Conservation (phyloP, 2,888 invertebrate species). For the Mylabris sibirica region DNA sequence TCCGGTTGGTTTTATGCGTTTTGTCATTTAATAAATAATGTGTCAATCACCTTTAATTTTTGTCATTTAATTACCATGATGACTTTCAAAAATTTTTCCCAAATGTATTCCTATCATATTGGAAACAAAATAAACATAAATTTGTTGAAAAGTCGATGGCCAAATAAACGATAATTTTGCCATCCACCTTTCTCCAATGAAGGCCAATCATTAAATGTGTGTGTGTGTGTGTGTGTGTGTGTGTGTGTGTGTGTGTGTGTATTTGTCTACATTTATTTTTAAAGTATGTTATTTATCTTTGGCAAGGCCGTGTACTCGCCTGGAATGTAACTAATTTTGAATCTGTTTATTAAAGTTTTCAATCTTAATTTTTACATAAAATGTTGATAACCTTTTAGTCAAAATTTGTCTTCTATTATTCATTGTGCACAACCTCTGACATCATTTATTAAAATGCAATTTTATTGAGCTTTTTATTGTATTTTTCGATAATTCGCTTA, state of each 20-base stretch:
- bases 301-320: conserved; percentile 48
- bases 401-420: neutral
- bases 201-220: conserved; percentile 40
- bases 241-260: too few relatives aligned
- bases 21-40: neutral
- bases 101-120: neutral
- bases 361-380: conserved; percentile 16
- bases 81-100: neutral
- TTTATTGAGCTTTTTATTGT: neutral
- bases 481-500: neutral
- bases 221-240: too few relatives aligned
- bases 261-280: conserved; percentile 18
- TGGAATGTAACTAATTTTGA: conserved; percentile 42
- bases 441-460: neutral
- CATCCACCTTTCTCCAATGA: conserved; percentile 46
- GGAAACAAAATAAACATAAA: neutral
- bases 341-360: conserved; percentile 14
- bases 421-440: neutral
- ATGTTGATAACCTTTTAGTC: conserved; percentile 19
- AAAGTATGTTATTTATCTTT: conserved; percentile 36
- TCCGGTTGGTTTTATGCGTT: neutral
- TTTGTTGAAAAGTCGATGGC: conserved; percentile 28
- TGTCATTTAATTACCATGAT: neutral
- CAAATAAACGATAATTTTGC: conserved; percentile 29
- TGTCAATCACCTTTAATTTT: neutral